phyloP scores from a whole-genome alignment of 2,113 vertebrate genomes.

The Channa argus region DNA sequence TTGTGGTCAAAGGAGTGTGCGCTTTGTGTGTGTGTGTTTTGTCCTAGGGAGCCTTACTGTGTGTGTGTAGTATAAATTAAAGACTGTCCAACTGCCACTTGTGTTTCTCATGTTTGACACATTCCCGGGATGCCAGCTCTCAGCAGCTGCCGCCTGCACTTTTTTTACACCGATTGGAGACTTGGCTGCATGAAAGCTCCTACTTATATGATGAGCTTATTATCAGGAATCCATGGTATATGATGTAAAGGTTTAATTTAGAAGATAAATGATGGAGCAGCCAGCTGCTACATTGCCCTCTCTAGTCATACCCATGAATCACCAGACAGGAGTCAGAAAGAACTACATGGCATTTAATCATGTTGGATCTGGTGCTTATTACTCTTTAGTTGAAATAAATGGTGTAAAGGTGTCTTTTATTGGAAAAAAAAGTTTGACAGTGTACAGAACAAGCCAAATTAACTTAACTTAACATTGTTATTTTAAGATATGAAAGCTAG shows the following conservation, averaged over 20 bases:
- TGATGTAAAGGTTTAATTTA: constrained; percentile 54
- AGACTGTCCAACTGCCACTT: constrained; percentile 56
- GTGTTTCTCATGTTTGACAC: constrained; percentile 67
- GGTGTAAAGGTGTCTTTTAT: not conserved
- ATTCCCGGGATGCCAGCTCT: constrained; percentile 67
- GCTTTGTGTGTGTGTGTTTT: constrained; percentile 1
- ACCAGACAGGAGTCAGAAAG: constrained; percentile 17
- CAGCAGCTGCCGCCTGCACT: constrained; percentile 67
- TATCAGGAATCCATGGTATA: constrained; percentile 24
- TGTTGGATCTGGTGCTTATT: not conserved
- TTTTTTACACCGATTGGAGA: constrained; percentile 17
- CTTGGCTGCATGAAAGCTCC: constrained; percentile 11
- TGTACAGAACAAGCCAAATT: not conserved
- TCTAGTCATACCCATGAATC: constrained; percentile 33
- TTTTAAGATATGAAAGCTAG: too few relatives aligned
- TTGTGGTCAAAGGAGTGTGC: constrained; percentile 10
- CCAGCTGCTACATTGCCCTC: constrained; percentile 38
- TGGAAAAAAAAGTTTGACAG: not conserved
- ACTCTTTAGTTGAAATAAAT: not conserved
- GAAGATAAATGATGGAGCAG: constrained; percentile 53
- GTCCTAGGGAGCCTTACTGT: constrained; percentile 9
- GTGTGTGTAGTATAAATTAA: constrained; percentile 23
- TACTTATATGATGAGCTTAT: constrained; percentile 27
- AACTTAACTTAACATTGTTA: too few relatives aligned
- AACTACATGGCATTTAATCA: constrained; percentile 22